Percentiles rank a stretch among this genome's conserved stretches.
Conservation (phyloP, 1,140 invertebrate genomes). For the Agraylea sexmaculata region DNA sequence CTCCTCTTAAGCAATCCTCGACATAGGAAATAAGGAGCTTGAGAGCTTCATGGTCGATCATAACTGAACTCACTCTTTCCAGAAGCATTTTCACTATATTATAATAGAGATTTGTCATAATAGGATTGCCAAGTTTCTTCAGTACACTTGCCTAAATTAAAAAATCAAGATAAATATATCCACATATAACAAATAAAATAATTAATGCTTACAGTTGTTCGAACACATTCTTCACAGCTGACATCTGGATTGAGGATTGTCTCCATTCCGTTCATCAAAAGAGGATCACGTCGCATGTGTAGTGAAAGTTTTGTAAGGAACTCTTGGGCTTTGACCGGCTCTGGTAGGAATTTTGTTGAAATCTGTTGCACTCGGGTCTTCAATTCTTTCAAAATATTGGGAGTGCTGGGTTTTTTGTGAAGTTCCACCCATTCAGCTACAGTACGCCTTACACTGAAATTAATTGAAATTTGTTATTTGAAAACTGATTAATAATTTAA, state of each 20-base stretch:
- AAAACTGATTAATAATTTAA: not conserved
- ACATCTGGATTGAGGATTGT: constrained; percentile 76
- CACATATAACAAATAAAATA: not conserved
- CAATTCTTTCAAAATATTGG: constrained; percentile 58
- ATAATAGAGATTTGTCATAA: constrained; percentile 91
- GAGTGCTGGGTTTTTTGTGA: constrained; percentile 50
- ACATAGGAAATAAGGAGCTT: constrained; percentile 58
- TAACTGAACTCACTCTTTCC: constrained; percentile 86
- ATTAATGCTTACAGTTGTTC: constrained; percentile 49
- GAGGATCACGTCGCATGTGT: constrained; percentile 65
- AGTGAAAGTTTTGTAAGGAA: constrained; percentile 80
- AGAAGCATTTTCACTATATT: constrained; percentile 91
- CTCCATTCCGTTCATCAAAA: constrained; percentile 74
- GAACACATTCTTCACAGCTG: constrained; percentile 81
- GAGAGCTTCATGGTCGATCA: constrained; percentile 84
- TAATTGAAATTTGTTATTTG: constrained; percentile 3
- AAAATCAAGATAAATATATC: not conserved
- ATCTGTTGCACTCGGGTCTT: constrained; percentile 35
- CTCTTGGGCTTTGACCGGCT: constrained; percentile 85
- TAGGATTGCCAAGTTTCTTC: constrained; percentile 84
- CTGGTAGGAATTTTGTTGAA: constrained; percentile 65
- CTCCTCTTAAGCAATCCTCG: constrained; percentile 55
- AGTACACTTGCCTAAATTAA: constrained; percentile 56
- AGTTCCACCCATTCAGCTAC: constrained; percentile 79
- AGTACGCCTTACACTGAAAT: constrained; percentile 57